phyloP scores from a whole-genome alignment of 2,888 invertebrate species.

The Nipponacmea schrenckii region DNA sequence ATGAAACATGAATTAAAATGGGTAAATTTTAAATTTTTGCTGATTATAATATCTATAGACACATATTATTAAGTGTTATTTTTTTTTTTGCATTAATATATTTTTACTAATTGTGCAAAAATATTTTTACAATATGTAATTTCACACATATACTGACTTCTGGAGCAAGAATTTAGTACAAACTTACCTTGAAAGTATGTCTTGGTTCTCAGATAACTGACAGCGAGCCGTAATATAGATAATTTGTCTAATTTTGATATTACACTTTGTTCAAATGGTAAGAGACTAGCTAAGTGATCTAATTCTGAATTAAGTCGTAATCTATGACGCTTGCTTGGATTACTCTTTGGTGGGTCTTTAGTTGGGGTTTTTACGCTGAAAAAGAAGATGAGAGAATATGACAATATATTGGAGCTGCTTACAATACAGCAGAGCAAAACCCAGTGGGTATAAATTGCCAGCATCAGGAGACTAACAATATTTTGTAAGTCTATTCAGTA shows the following conservation, averaged over 20 bases:
- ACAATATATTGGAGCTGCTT: neutral
- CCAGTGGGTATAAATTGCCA: too few relatives aligned
- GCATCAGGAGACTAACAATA: too few relatives aligned
- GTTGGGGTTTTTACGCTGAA: slow-evolving; percentile 89
- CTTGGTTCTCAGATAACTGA: slow-evolving; percentile 97
- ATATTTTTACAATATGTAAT: too few relatives aligned
- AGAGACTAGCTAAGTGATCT: slow-evolving; percentile 85
- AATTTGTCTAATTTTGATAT: slow-evolving; percentile 97
- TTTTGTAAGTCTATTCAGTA: too few relatives aligned
- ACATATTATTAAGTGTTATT: too few relatives aligned
- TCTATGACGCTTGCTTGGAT: slow-evolving; percentile 97
- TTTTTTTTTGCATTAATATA: too few relatives aligned
- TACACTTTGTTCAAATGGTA: slow-evolving; percentile 96
- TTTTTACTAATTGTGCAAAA: too few relatives aligned
- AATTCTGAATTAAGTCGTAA: slow-evolving; percentile 97
- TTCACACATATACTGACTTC: too few relatives aligned
- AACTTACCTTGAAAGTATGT: slow-evolving; percentile 98
- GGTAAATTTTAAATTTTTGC: too few relatives aligned
- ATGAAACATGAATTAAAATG: too few relatives aligned
- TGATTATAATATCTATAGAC: too few relatives aligned
- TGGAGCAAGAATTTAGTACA: neutral
- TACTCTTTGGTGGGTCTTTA: slow-evolving; percentile 70
- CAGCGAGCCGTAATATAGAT: slow-evolving; percentile 95
- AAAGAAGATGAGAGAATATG: slow-evolving; percentile 54
- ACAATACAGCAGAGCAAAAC: too few relatives aligned